Conservation (phyloP, 1,140 invertebrate genomes). For the Drosophila eugracilis region DNA sequence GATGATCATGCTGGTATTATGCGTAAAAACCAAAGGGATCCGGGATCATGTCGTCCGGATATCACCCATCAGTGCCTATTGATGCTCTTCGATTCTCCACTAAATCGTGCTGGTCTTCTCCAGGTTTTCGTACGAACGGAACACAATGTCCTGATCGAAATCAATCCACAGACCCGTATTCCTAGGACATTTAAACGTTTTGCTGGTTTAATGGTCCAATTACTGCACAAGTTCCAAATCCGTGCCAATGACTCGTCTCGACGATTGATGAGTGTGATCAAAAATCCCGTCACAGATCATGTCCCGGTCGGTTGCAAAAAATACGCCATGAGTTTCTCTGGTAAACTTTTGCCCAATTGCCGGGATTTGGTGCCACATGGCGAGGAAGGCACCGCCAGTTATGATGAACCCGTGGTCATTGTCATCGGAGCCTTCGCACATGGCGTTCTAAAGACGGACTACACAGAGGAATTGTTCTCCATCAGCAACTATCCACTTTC, state of each 20-base stretch:
- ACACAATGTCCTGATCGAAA: conserved; percentile 99
- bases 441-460: conserved; percentile 96
- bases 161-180: conserved; percentile 99
- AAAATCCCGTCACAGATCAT: conserved; percentile 98
- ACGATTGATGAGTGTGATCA: conserved; percentile 98
- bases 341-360: conserved; percentile 91
- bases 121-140: conserved; percentile 98
- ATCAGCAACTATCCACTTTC: conserved; percentile 98
- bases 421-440: conserved; percentile 99
- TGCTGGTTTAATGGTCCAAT: conserved; percentile 98
- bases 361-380: conserved; percentile 91
- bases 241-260: conserved; percentile 94
- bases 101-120: conserved; percentile 95
- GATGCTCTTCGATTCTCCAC: conserved; percentile 98
- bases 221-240: conserved; percentile 97
- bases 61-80: conserved; percentile 97
- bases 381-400: conserved; percentile 50
- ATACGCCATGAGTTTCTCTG: conserved; percentile 95
- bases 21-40: conserved; percentile 93
- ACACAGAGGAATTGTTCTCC: conserved; percentile 95
- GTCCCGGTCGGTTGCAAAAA: conserved; percentile 98
- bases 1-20: conserved; percentile 95
- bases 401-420: conserved; percentile 94
- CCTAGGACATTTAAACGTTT: conserved; percentile 99
- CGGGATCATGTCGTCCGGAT: conserved; percentile 94